phyloP scores from a whole-genome alignment of 1,140 invertebrate species.

The Periplaneta americana region DNA sequence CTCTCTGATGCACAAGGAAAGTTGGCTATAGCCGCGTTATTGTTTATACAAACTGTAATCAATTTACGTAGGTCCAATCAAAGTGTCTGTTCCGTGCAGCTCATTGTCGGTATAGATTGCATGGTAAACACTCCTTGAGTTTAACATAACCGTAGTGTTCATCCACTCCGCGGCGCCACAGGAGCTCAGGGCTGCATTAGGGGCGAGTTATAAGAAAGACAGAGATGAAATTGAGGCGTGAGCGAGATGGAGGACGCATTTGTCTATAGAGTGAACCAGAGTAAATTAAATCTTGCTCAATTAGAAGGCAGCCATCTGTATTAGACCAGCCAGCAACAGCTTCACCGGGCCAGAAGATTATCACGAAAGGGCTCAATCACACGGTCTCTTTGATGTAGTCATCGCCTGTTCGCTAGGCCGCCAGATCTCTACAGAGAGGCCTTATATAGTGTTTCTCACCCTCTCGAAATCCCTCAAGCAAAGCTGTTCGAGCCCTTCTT shows the following conservation, averaged over 20 bases:
- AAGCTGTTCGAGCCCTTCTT: not conserved
- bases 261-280: not conserved
- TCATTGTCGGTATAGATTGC: not conserved
- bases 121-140: not conserved
- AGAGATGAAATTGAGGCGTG: not conserved
- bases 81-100: not conserved
- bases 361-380: not conserved
- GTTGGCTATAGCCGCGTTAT: no score
- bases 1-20: no score
- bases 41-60: not conserved
- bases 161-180: not conserved
- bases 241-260: not conserved
- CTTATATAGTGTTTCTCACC: not conserved
- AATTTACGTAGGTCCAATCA: not conserved
- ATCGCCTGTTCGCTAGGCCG: not conserved
- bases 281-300: slow-evolving; percentile 8
- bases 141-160: not conserved
- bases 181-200: not conserved
- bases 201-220: not conserved
- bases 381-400: not conserved
- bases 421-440: not conserved
- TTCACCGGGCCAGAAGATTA: not conserved
- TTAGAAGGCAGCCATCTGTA: not conserved
- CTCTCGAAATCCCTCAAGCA: not conserved
- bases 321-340: not conserved